Base-by-base conservation (phyloP, 2,888 invertebrate genomes). In the Troides oblongomaculatus region DNA sequence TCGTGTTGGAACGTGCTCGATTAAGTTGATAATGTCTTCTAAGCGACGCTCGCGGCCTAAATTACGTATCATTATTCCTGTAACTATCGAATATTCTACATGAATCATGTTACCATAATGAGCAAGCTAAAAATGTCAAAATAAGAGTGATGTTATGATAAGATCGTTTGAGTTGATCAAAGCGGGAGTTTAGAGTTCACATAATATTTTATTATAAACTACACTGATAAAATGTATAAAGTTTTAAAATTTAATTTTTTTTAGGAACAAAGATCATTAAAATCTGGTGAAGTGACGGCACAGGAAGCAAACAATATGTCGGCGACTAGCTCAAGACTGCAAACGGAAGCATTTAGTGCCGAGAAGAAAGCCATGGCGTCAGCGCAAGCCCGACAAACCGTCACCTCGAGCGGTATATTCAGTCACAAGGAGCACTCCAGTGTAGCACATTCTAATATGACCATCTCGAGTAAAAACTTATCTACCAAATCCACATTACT, bases 291-390 rank as follows among this genome's bases (percentile, higher is more conserved):
- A 84, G 93, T 97, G 67, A 95, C 96, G 67, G 97, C 97, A 79
- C 96, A 97, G 85, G 97, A 97, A 85, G 96, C 95, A 77, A 96
- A 97, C 84, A 97, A 96, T 85, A 95, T 97, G 90, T 96, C 96
- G 69, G 96, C 97, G 62, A 95, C 96, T 59, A 96, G 96, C 83
- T 96, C 97, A 92, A 96, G 97, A 87, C 93, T 98, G 69, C 96
- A 97, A 76, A 97, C 97, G 64, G 97, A 97, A 80, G 95, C 95
- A 58, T 97, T 97, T 88, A 97, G 96, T 78, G 96, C 97, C 17
- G 97, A 97, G 89, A 96, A 97, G 82, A 94, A 94, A 78, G 94
- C 94, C 64, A 95, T 95, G 84, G 94, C 95, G 66, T 95, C 96
- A 73, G 94, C 94, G 74, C 96, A 97, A 80, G 96, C 97, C 76